These are phyloP conservation scores for Hydraecia micacea DNA, from an alignment of 2,888 invertebrate genomes.

Conservation along the genomic window DNA sequence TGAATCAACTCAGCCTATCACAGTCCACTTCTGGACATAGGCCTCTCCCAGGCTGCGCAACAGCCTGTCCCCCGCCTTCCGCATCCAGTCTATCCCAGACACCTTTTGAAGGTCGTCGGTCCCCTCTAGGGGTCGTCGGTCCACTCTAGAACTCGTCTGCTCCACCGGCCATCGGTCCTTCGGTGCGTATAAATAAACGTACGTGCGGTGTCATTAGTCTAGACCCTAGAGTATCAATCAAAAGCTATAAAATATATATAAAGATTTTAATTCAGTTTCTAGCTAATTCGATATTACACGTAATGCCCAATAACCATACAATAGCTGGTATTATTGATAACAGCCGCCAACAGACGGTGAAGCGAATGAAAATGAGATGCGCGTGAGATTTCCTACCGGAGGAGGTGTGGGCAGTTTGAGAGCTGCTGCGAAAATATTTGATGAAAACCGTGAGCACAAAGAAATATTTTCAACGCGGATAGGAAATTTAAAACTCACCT, in stretches of 20 bases:
- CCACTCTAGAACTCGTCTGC: too few species aligned
- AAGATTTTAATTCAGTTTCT: conserved; percentile 16
- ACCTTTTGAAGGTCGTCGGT: too few species aligned
- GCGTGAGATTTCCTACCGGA: conserved; percentile 71
- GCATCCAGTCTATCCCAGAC: too few species aligned
- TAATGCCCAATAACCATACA: conserved; percentile 68
- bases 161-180: too few species aligned
- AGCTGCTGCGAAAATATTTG: conserved; percentile 41
- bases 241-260: neutral
- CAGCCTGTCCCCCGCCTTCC: too few species aligned
- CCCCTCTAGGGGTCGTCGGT: too few species aligned
- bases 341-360: conserved; percentile 51
- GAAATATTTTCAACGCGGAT: too few species aligned
- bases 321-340: conserved; percentile 65
- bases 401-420: conserved; percentile 50
- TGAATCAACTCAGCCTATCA: neutral
- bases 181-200: too few species aligned
- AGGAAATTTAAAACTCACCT: too few species aligned
- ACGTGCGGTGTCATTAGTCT: too few species aligned
- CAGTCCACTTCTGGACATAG: too few species aligned
- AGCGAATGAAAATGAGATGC: conserved; percentile 76
- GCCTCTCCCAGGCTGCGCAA: too few species aligned
- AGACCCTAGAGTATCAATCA: neutral
- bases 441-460: neutral
- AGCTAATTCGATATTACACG: conserved; percentile 31